phyloP scores from a whole-genome alignment of 2,797 vertebrate genomes.

The Paramormyrops hopkinsi region DNA sequence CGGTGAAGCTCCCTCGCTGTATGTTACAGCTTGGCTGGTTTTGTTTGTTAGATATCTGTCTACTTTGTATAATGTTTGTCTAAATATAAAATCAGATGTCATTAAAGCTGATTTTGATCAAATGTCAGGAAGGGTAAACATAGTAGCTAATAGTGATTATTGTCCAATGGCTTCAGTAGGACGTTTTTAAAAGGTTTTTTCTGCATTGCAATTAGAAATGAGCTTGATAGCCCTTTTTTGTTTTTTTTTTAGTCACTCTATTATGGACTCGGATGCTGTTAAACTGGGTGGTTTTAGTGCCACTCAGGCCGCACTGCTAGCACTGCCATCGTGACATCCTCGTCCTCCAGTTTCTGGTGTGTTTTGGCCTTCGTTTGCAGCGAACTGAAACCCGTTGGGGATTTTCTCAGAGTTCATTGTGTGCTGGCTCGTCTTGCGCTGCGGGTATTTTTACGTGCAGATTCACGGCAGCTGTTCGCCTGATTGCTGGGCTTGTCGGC shows the following conservation, averaged over 20 bases:
- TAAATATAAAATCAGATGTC: background rate
- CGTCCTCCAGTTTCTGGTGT: background rate
- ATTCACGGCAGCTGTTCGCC: background rate
- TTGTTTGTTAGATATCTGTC: background rate
- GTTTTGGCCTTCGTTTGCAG: background rate
- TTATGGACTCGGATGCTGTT: background rate
- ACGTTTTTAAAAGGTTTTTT: background rate
- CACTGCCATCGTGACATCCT: background rate
- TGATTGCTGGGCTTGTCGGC: background rate
- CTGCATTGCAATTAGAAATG: background rate
- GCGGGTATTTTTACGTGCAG: background rate
- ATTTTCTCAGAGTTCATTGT: background rate
- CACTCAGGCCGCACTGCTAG: background rate
- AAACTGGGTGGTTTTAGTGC: background rate
- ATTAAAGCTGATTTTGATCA: background rate
- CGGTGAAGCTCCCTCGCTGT: background rate
- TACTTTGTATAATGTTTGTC: background rate
- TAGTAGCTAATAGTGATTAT: background rate
- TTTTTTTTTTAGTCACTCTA: background rate
- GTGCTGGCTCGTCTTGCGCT: background rate
- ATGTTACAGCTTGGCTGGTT: background rate
- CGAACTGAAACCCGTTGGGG: background rate
- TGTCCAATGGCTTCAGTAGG: background rate
- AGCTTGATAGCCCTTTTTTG: background rate
- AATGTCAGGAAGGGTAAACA: background rate